Base-by-base conservation (phyloP, 2,888 invertebrate species). In the Cheilosia scutellata region DNA sequence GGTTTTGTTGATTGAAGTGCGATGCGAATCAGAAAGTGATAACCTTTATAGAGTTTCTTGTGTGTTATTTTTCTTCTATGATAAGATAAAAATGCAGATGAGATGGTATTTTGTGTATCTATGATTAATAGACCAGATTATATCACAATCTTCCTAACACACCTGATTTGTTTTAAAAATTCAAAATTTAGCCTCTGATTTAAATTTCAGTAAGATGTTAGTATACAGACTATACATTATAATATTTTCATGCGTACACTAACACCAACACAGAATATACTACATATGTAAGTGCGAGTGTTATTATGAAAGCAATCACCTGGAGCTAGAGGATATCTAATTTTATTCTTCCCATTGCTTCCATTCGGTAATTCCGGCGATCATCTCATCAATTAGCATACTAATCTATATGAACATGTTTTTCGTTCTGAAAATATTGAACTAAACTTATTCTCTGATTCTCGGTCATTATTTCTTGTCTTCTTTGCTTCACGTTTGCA, bases 221-320 rank as follows among this genome's bases (percentile, higher is more conserved):
- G 33, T 33, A 20, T 20, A 44, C 16, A 44, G n/a, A 0, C n/a
- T n/a, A n/a, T n/a, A 0, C 9, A 3, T 33, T 33, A 33, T 7
- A 33, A 33, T 7, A 33, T 33, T 44, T 55, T 57, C 44, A 47
- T 47, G 16, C 16, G 16, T 27, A 16, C 16, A 51, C 7, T 13
- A 27, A 53, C 9, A 20, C 29, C 25, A 20, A 7, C 20, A n/a
- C 44, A 11, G 42, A 60, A 79, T 66, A 55, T 55, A 31, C 44
- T 33, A n/a, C n/a, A n/a, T n/a, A n/a, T n/a, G n/a, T n/a, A 49
- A 51, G 27, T 65, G 51, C 47, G 53, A 66, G 40, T 51, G 55
- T 55, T 77, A 47, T 60, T 66, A 55, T 66, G 58, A 77, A 57
- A 47, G 37, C 42, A 71, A 82, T 77, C 71, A 82, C 82, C 71